Evolutionary conservation across 2,888 invertebrate genomes (phyloP).

Genomic region (Camptogramma bilineatum): DNA sequence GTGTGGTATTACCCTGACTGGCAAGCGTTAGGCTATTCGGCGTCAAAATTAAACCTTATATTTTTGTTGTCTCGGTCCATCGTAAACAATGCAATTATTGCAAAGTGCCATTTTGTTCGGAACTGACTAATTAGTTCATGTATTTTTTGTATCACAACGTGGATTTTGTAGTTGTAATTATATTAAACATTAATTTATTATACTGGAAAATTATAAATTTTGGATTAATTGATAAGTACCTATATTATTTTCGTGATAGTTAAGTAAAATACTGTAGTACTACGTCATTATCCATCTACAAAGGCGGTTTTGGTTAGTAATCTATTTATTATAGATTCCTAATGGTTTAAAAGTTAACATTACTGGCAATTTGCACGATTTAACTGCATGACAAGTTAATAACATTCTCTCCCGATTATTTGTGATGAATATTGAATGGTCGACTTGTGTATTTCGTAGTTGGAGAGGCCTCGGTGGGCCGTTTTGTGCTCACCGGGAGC

Average conservation of each 20-base stretch:
- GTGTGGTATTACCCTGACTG: conserved; percentile 91
- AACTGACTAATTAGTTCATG: conserved; percentile 69
- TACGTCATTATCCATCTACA: conserved; percentile 59
- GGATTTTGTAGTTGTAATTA: conserved; percentile 69
- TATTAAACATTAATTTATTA: conserved; percentile 67
- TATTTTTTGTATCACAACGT: conserved; percentile 64
- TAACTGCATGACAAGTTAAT: conserved; percentile 69
- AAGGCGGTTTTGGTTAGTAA: conserved; percentile 74
- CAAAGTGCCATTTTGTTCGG: conserved; percentile 81
- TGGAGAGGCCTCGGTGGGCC: conserved; percentile 2
- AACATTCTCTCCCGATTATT: conserved; percentile 48
- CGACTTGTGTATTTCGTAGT: conserved; percentile 15
- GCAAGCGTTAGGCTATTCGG: conserved; percentile 85
- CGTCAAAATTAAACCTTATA: conserved; percentile 77
- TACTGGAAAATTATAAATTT: conserved; percentile 74
- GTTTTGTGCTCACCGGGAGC: conserved; percentile 1
- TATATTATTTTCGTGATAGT: conserved; percentile 82
- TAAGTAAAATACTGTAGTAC: conserved; percentile 76
- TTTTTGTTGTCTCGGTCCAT: conserved; percentile 63
- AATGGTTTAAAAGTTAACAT: conserved; percentile 55
- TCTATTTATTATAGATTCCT: conserved; percentile 55
- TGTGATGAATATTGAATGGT: conserved; percentile 55
- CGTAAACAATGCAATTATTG: conserved; percentile 78
- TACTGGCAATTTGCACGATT: conserved; percentile 63
- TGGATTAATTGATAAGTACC: conserved; percentile 75